These are phyloP conservation scores for Coptodon rendalli DNA, from an alignment of 2,113 vertebrate genomes.

Conservation along the genomic window DNA sequence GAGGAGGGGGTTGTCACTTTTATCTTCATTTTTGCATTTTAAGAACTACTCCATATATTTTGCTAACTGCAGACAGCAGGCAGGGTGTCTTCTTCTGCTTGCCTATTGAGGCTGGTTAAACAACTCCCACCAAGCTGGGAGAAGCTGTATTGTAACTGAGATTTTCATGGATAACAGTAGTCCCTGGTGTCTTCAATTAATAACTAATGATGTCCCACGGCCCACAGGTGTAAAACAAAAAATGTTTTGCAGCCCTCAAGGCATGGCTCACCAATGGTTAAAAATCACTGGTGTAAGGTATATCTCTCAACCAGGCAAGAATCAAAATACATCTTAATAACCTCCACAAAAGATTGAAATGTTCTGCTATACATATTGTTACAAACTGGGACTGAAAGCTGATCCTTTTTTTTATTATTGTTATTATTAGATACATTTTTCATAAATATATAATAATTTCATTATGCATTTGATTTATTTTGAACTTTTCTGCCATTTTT, in stretches of 20 bases:
- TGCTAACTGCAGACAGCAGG: neutral
- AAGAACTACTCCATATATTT: neutral
- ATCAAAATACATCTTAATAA: neutral
- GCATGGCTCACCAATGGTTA: neutral
- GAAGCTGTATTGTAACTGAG: neutral
- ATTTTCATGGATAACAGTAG: neutral
- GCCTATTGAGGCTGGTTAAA: neutral
- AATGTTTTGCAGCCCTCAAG: neutral
- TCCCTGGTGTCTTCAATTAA: neutral
- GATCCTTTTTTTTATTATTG: neutral
- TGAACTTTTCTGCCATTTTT: rapidly evolving
- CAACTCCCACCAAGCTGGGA: neutral
- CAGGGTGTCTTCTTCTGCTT: neutral
- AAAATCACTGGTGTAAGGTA: neutral
- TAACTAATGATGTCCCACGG: neutral
- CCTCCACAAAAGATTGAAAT: neutral
- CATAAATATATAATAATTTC: neutral
- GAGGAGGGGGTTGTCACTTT: neutral
- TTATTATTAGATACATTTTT: neutral
- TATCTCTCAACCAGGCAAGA: neutral
- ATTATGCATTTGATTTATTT: neutral
- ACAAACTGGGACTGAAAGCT: neutral
- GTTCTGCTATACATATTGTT: neutral
- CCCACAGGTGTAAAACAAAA: neutral
- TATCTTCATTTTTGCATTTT: neutral